Percentiles rank a stretch among this genome's conserved stretches.
Conservation (phyloP, 1,140 invertebrate species). For the Drosophila gunungcola region DNA sequence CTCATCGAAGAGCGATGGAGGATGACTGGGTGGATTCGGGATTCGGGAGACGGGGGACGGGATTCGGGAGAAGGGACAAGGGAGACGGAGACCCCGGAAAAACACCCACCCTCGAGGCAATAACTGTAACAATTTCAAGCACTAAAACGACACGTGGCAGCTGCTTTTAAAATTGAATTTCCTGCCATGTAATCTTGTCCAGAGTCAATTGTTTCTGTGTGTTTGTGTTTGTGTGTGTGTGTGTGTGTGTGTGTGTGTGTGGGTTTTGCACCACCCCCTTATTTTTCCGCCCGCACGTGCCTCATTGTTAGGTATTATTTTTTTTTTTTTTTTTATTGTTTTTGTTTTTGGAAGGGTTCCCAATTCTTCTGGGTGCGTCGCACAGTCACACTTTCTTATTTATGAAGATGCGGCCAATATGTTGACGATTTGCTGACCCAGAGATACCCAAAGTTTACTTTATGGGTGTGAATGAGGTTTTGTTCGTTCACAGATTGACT, state of each 20-base stretch:
- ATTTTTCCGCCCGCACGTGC: conserved; percentile 42
- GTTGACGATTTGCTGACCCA: conserved; percentile 74
- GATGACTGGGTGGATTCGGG: conserved; percentile 34
- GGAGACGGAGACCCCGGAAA: not conserved
- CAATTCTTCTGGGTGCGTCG: conserved; percentile 25
- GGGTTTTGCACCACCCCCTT: not conserved
- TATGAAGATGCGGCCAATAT: conserved; percentile 80
- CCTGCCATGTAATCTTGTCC: conserved; percentile 83
- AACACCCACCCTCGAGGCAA: conserved; percentile 56
- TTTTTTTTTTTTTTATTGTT: not conserved
- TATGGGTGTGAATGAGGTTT: conserved; percentile 46
- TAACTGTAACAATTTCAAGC: conserved; percentile 83
- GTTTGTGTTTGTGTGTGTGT: conserved; percentile 15
- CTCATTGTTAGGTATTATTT: conserved; percentile 2
- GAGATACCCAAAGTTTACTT: conserved; percentile 23
- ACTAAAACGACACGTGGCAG: conserved; percentile 84
- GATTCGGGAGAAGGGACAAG: not conserved
- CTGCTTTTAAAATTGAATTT: conserved; percentile 85
- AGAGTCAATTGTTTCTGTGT: conserved; percentile 80
- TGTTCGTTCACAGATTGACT: conserved; percentile 46
- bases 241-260: conserved; percentile 20
- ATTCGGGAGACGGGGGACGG: no score
- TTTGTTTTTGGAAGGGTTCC: conserved; percentile 21
- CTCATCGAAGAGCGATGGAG: conserved; percentile 44
- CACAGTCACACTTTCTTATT: conserved; percentile 64